Evolutionary conservation across 2,797 vertebrate species (phyloP).

Genomic region (Pseudomugil tenellus): DNA sequence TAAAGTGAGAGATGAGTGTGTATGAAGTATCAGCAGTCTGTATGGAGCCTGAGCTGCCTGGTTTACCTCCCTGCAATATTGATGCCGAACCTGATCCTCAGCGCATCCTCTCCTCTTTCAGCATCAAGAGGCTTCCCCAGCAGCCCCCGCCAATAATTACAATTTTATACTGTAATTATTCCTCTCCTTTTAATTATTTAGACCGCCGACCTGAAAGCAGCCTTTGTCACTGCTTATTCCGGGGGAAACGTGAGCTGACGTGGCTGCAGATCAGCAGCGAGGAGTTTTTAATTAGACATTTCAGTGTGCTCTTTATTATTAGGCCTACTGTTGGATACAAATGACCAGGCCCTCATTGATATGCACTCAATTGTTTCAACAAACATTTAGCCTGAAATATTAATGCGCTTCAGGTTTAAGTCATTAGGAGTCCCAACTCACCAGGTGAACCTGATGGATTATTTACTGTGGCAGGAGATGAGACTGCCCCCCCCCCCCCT

Average conservation of each 20-base stretch:
- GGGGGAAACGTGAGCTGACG: slow-evolving; percentile 80
- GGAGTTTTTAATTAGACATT: slow-evolving; percentile 83
- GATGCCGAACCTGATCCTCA: slow-evolving; percentile 79
- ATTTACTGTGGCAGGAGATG: background rate
- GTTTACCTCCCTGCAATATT: slow-evolving; percentile 81
- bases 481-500: too few species aligned
- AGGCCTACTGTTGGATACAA: slow-evolving; percentile 71
- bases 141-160: slow-evolving; percentile 86
- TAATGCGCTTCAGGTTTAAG: slow-evolving; percentile 68
- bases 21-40: slow-evolving; percentile 33
- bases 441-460: slow-evolving; percentile 63
- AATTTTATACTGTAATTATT: slow-evolving; percentile 94
- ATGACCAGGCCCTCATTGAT: slow-evolving; percentile 66
- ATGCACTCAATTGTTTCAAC: slow-evolving; percentile 71
- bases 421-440: slow-evolving; percentile 54
- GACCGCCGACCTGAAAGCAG: slow-evolving; percentile 78
- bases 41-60: slow-evolving; percentile 50
- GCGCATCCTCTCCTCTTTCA: slow-evolving; percentile 83
- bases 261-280: slow-evolving; percentile 62
- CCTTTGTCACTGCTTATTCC: slow-evolving; percentile 77
- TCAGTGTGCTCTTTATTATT: slow-evolving; percentile 73
- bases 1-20: slow-evolving; percentile 6
- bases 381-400: slow-evolving; percentile 79
- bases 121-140: slow-evolving; percentile 76
- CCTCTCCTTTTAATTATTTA: slow-evolving; percentile 92